Conservation (phyloP, 2,888 invertebrate genomes). For the Seladonia tumulorum region DNA sequence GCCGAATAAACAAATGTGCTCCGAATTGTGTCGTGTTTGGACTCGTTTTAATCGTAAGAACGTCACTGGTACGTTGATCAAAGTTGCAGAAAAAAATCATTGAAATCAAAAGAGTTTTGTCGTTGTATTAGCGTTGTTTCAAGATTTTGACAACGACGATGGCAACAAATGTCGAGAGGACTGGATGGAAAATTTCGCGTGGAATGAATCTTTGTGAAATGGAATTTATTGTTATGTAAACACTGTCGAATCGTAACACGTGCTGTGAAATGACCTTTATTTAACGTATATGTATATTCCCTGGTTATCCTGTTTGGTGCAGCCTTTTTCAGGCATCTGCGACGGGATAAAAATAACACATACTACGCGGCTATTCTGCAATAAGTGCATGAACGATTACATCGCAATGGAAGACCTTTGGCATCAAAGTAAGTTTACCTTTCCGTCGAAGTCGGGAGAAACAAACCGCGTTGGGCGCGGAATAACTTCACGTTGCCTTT, state of each 20-base stretch:
- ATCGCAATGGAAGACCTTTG: slow-evolving; percentile 11
- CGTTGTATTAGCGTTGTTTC: no score
- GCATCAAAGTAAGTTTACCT: slow-evolving; percentile 18
- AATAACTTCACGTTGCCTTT: not conserved
- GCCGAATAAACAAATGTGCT: no score
- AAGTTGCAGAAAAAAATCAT: not conserved
- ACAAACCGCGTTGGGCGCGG: not conserved
- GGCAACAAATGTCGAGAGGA: no score
- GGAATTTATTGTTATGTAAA: no score
- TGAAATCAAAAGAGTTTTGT: not conserved
- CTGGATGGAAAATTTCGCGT: no score
- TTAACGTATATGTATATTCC: not conserved
- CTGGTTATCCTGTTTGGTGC: not conserved
- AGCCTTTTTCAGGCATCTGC: not conserved
- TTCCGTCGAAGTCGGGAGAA: not conserved
- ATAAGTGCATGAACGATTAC: slow-evolving; percentile 14
- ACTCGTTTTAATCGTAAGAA: not conserved
- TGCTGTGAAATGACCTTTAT: no score
- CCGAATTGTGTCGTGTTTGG: no score
- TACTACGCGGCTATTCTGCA: slow-evolving; percentile 1
- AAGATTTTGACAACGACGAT: no score
- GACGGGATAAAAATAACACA: slow-evolving; percentile 10
- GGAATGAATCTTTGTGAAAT: no score
- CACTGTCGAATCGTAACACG: no score
- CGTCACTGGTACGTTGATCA: not conserved